Conservation (phyloP, 2,113 vertebrate genomes). For the Halcyon malimbica region DNA sequence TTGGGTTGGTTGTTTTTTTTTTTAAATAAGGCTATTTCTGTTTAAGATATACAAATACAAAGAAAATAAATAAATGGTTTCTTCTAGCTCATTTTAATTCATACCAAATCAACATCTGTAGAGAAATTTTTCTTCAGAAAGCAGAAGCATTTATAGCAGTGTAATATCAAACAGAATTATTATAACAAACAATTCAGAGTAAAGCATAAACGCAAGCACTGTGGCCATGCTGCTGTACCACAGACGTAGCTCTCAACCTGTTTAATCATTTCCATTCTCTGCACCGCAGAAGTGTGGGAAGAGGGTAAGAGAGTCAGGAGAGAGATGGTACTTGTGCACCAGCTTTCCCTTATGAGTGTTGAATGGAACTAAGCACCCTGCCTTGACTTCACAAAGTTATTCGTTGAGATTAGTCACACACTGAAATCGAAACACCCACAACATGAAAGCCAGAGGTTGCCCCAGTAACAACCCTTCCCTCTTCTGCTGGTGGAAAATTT, state of each 20-base stretch:
- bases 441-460: neutral
- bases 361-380: neutral
- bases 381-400: neutral
- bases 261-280: neutral
- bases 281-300: no score
- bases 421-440: neutral
- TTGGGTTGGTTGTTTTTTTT: neutral
- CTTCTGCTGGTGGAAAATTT: neutral
- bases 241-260: neutral
- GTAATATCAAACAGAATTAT: neutral
- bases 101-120: neutral
- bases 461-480: neutral
- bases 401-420: neutral
- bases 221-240: neutral
- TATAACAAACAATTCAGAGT: neutral
- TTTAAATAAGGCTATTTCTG: slow-evolving; percentile 4
- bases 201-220: neutral
- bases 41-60: slow-evolving; percentile 24
- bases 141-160: neutral
- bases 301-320: neutral
- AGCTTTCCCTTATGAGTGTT: neutral
- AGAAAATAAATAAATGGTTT: neutral
- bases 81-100: neutral
- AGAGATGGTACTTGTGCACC: neutral
- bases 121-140: neutral